Evolutionary conservation across 1,140 invertebrate species (phyloP).

Genomic region (Oreohelix idahoensis): DNA sequence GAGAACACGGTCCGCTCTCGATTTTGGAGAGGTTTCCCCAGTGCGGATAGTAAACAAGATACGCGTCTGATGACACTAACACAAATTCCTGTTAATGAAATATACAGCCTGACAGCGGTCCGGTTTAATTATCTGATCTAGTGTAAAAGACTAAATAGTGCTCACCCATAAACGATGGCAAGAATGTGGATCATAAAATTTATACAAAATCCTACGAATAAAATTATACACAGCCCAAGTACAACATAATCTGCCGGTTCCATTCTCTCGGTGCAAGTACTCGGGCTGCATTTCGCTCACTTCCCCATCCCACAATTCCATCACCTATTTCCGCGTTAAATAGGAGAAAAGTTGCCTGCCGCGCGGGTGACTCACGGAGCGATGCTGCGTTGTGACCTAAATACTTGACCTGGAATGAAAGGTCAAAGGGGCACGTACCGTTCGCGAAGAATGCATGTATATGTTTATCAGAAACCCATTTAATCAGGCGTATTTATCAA

Average conservation of each 20-base stretch:
- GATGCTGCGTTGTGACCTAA: not conserved
- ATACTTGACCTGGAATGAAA: not conserved
- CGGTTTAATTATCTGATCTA: no score
- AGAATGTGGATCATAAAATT: slow-evolving; percentile 36
- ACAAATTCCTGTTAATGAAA: no score
- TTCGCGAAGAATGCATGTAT: no score
- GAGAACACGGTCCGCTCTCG: no score
- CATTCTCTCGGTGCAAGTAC: slow-evolving; percentile 22
- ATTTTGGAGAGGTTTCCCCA: no score
- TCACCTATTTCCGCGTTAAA: not conserved
- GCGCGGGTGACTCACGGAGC: not conserved
- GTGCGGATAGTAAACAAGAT: no score
- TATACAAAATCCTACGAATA: slow-evolving; percentile 27
- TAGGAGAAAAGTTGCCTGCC: not conserved
- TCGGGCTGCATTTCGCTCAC: slow-evolving; percentile 18
- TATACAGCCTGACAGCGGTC: no score
- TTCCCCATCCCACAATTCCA: slow-evolving; percentile 29
- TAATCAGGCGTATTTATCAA: no score
- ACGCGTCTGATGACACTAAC: no score
- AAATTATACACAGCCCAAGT: slow-evolving; percentile 26
- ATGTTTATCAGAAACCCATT: no score
- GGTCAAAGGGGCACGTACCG: not conserved
- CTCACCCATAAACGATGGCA: slow-evolving; percentile 36
- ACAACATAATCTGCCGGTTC: slow-evolving; percentile 40
- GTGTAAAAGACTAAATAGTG: not conserved